Evolutionary conservation across 2,888 invertebrate species (phyloP), one percentile per base, ranked within the genome.

Genomic region (Melieria crassipennis): DNA sequence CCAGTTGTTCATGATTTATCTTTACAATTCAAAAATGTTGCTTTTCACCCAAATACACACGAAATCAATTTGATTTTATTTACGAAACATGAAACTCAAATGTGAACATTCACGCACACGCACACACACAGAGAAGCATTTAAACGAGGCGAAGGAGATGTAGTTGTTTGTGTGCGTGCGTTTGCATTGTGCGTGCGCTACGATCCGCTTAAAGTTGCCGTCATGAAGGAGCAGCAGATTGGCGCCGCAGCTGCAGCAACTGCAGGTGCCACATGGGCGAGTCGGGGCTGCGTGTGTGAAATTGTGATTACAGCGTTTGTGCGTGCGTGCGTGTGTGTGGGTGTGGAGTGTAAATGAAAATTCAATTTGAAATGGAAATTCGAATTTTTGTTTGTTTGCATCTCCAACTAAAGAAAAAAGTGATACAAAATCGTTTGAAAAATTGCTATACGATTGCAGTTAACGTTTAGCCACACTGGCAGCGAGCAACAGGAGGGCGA

Each of bases 31-130:
- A 30, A 30, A 30, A 50, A 30, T n/a, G 43, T 48, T 30, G 46
- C 7, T 55, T 13, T 56, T 11, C 9, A 47, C 13, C n/a, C 9
- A 58, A 42, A 50, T 56, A 48, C 16, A 45, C 57, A 5, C 10
- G 46, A 69, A 62, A 69, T 11, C 46, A 55, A 62, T 62, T 7
- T 30, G 68, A 69, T 62, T 68, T 69, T 52, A 62, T 43, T 69
- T 62, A 62, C 50, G n/a, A 62, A 56, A 43, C 65, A 70, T 47
- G 65, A 57, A 65, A 60, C 47, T 46, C 50, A 62, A 42, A 63
- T 46, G 13, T 13, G 16, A 4, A 45, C 60, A 68, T 30, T 46
- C 61, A 10, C 42, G 11, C 56, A 6, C n/a, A 67, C 52, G 58
- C 9, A 60, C 42, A 69, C 11, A 64, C 42, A 47, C 52, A 55